These are phyloP conservation scores for Thalassaphorura encarpata DNA, from an alignment of 1,140 invertebrate species.

Conservation along the genomic window DNA sequence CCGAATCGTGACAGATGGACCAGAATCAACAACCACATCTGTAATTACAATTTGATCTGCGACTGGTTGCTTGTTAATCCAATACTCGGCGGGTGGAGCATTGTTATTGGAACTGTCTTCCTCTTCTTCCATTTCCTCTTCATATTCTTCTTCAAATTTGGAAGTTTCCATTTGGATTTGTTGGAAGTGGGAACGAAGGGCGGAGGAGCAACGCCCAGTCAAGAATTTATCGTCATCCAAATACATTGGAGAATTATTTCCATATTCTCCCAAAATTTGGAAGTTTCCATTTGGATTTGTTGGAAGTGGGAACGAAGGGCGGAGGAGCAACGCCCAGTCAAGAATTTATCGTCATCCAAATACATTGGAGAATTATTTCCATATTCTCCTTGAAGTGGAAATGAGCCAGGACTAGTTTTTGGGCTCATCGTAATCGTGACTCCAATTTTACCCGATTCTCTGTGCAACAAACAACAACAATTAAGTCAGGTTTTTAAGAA, in stretches of 20 bases:
- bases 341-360: not conserved
- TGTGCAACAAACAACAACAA: slow-evolving; percentile 45
- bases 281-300: not conserved
- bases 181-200: not conserved
- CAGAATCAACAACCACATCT: slow-evolving; percentile 85
- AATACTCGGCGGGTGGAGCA: slow-evolving; percentile 64
- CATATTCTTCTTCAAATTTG: not conserved
- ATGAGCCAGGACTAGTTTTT: slow-evolving; percentile 29
- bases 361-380: slow-evolving; percentile 8
- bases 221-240: not conserved
- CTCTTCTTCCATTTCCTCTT: not conserved
- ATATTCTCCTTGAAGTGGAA: slow-evolving; percentile 26
- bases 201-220: not conserved
- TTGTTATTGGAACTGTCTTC: slow-evolving; percentile 36
- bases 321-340: not conserved
- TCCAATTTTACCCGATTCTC: slow-evolving; percentile 77
- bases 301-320: not conserved
- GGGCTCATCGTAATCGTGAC: slow-evolving; percentile 54
- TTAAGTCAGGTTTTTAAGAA: not conserved
- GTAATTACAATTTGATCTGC: slow-evolving; percentile 91
- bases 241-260: not conserved
- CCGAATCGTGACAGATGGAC: slow-evolving; percentile 83
- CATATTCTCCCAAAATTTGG: not conserved
- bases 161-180: not conserved
- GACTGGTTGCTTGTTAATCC: slow-evolving; percentile 69